Evolutionary conservation across 1,140 invertebrate genomes (phyloP).

Genomic region (Drosophila burlai): DNA sequence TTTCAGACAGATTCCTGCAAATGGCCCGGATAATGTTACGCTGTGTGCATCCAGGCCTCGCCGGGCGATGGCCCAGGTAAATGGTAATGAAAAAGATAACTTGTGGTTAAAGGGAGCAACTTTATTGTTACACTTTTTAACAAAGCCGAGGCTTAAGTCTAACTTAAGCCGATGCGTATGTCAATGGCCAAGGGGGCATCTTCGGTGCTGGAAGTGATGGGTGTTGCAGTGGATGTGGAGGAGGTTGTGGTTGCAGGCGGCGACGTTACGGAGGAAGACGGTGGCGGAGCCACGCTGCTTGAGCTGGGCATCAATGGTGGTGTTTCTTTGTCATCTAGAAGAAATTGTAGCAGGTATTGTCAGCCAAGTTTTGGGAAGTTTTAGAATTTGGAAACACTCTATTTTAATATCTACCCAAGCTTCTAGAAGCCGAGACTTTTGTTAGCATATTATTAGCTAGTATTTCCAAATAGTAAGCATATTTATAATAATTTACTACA

Average conservation of each 20-base stretch:
- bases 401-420: not conserved
- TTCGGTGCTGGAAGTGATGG: constrained; percentile 38
- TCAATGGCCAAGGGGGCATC: constrained; percentile 61
- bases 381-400: not conserved
- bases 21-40: constrained; percentile 33
- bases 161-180: constrained; percentile 55
- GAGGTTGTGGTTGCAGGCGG: constrained; percentile 9
- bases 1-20: constrained; percentile 45
- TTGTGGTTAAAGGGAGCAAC: constrained; percentile 35
- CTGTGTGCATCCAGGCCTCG: constrained; percentile 34
- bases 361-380: not conserved
- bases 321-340: constrained; percentile 10
- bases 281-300: constrained; percentile 14
- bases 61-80: constrained; percentile 13
- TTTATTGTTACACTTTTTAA: constrained; percentile 34
- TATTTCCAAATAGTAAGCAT: not conserved
- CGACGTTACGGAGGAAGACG: not conserved
- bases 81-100: constrained; percentile 42
- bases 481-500: not conserved
- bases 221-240: constrained; percentile 18
- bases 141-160: constrained; percentile 11
- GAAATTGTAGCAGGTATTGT: not conserved
- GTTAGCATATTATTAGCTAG: not conserved
- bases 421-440: not conserved
- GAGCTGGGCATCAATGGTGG: not conserved